Evolutionary conservation across 2,888 invertebrate species (phyloP).

Genomic region (Oxytorus armatus): DNA sequence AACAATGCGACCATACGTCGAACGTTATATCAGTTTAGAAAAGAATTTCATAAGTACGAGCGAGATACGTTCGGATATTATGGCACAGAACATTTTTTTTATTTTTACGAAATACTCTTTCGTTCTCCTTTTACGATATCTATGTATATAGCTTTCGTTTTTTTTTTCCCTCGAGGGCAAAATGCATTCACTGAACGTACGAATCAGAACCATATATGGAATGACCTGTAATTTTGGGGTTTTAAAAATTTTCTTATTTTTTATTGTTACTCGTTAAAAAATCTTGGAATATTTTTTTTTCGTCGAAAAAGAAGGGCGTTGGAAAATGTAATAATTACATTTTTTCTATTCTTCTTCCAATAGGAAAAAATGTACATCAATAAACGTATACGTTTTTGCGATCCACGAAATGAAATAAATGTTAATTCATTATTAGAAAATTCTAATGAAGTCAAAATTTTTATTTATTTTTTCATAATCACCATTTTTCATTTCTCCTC

Average conservation of each 20-base stretch:
- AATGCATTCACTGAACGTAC: constrained; percentile 21
- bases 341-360: no score
- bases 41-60: constrained; percentile 48
- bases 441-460: constrained; percentile 9
- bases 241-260: no score
- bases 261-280: constrained; percentile 3
- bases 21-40: constrained; percentile 43
- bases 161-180: constrained; percentile 32
- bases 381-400: no score
- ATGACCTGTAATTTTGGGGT: constrained; percentile 18
- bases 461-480: constrained; percentile 14
- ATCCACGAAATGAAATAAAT: not conserved
- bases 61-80: constrained; percentile 38
- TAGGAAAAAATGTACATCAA: no score
- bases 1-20: constrained; percentile 51
- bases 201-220: not conserved
- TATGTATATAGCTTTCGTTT: constrained; percentile 14
- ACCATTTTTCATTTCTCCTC: not conserved
- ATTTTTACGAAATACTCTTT: constrained; percentile 46
- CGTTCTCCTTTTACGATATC: constrained; percentile 29
- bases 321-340: not conserved
- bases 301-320: not conserved
- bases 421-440: constrained; percentile 1
- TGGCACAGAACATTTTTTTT: constrained; percentile 34
- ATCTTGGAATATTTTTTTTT: not conserved